phyloP scores from a whole-genome alignment of 2,888 invertebrate species.

The Scaptodrosophila latifasciaeformis region DNA sequence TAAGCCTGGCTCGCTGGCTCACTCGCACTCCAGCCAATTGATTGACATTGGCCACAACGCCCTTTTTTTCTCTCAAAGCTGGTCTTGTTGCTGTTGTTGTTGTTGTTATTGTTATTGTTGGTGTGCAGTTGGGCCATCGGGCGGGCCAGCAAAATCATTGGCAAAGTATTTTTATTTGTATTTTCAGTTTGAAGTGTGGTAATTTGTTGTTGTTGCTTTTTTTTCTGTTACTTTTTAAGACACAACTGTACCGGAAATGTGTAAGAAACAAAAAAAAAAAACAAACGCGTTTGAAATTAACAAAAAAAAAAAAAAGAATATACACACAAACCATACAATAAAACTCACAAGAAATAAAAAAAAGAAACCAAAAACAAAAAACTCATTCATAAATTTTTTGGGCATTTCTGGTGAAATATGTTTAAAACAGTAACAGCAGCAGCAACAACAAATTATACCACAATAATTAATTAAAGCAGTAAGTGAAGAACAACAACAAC shows the following conservation, averaged over 20 bases:
- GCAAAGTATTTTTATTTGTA: too few species aligned
- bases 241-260: conserved; percentile 40
- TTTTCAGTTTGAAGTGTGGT: too few species aligned
- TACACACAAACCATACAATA: conserved; percentile 17
- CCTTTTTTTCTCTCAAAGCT: conserved; percentile 40
- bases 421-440: conserved; percentile 12
- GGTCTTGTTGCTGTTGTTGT: neutral
- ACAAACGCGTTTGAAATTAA: conserved; percentile 8
- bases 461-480: conserved; percentile 63
- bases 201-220: neutral
- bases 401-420: conserved; percentile 34
- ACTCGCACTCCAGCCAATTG: conserved; percentile 48
- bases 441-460: conserved; percentile 62
- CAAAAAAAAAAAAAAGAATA: neutral
- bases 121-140: conserved; percentile 3
- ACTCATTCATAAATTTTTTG: conserved; percentile 12
- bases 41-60: conserved; percentile 68
- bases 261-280: conserved; percentile 17
- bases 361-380: too few species aligned
- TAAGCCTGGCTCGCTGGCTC: neutral
- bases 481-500: conserved; percentile 21
- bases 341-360: too few species aligned
- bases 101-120: conserved; percentile 1
- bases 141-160: conserved; percentile 41
- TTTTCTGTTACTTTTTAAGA: conserved; percentile 2